A percentile compares a stretch with the other conserved stretches of the same genome.
Conservation (phyloP, 2,113 vertebrate species). For the Dolichotis patagonum region DNA sequence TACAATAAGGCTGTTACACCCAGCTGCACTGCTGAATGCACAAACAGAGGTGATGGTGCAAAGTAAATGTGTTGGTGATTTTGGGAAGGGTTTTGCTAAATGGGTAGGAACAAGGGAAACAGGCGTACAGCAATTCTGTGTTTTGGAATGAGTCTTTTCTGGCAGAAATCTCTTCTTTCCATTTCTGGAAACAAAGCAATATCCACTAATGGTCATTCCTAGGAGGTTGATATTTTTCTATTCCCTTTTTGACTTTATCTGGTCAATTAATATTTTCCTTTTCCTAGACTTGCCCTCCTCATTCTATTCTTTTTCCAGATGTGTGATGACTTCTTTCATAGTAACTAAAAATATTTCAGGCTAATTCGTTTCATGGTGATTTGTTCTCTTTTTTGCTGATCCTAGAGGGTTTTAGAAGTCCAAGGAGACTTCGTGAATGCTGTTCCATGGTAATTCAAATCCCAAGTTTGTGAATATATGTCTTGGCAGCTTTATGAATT, state of each 20-base stretch:
- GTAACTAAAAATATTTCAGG: slow-evolving; percentile 79
- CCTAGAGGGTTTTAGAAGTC: slow-evolving; percentile 83
- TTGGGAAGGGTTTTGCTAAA: not conserved
- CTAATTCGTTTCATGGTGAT: slow-evolving; percentile 83
- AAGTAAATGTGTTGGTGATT: not conserved
- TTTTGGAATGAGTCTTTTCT: not conserved
- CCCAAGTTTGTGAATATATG: slow-evolving; percentile 77
- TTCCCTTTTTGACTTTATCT: slow-evolving; percentile 72
- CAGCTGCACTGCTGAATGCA: not conserved
- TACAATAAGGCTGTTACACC: not conserved
- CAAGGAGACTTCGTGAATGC: slow-evolving; percentile 75
- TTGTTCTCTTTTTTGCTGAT: slow-evolving; percentile 80
- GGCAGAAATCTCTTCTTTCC: not conserved
- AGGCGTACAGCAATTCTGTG: fast-evolving
- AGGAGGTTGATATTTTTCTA: slow-evolving; percentile 43
- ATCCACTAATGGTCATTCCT: not conserved
- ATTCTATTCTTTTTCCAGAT: slow-evolving; percentile 84
- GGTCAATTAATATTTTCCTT: slow-evolving; percentile 83
- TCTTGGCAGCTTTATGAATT: slow-evolving; percentile 65
- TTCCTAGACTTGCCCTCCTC: slow-evolving; percentile 65
- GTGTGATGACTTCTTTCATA: slow-evolving; percentile 78
- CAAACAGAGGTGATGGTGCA: not conserved
- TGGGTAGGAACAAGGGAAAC: not conserved
- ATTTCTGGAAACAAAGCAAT: slow-evolving; percentile 31
- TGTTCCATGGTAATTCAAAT: slow-evolving; percentile 80